Percentiles rank a stretch among this genome's conserved stretches.
Evolutionary conservation across 1,140 invertebrate genomes (phyloP).

Genomic region (Pachypeltis micranthus): DNA sequence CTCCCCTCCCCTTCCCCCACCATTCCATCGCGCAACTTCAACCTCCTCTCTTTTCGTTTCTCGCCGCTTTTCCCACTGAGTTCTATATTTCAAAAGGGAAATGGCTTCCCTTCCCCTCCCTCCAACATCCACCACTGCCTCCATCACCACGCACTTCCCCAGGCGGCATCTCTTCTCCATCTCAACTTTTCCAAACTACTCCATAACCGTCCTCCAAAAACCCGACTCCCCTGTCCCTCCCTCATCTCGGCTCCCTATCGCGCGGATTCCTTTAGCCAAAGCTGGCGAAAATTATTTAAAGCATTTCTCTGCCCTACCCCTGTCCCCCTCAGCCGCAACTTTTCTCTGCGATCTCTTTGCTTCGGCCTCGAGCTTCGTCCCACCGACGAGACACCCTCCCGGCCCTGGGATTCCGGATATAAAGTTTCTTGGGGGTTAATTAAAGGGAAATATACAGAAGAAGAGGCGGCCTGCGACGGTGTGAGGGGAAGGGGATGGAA

Average conservation of each 20-base stretch:
- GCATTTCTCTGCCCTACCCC: background rate
- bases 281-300: background rate
- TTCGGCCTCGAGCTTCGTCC: no score
- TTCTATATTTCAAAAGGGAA: constrained; percentile 10
- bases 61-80: background rate
- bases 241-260: no score
- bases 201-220: background rate
- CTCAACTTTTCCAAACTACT: constrained; percentile 7
- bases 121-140: no score
- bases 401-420: background rate
- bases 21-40: background rate
- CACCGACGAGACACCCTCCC: no score
- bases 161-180: background rate
- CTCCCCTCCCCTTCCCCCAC: background rate
- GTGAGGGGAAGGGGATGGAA: background rate
- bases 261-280: background rate
- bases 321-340: background rate
- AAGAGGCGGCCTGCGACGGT: background rate
- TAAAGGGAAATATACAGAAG: constrained; percentile 8
- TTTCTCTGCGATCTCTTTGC: constrained; percentile 7
- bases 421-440: constrained; percentile 8
- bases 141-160: background rate
- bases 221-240: background rate
- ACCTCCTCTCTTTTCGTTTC: background rate
- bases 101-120: background rate